Conservation (phyloP, 2,113 vertebrate species). For the Poecile atricapillus region DNA sequence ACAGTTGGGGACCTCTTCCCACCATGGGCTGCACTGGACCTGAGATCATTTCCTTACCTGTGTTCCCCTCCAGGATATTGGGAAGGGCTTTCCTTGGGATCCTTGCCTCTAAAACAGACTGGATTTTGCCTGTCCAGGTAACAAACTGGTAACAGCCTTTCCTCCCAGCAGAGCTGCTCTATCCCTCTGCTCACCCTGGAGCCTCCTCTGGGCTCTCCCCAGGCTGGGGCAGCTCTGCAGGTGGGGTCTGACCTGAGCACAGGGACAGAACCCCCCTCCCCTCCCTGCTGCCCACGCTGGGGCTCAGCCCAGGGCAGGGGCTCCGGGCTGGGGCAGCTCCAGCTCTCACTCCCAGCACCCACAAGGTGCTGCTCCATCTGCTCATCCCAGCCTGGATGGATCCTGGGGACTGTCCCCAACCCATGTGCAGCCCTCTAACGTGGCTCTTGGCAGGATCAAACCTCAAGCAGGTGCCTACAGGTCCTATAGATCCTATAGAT, state of each 20-base stretch:
- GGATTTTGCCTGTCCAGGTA: background rate
- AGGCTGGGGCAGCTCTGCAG: background rate
- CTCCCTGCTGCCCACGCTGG: background rate
- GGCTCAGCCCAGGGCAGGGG: background rate
- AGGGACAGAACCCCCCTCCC: background rate
- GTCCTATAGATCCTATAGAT: background rate
- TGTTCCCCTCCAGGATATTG: background rate
- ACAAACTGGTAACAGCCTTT: background rate
- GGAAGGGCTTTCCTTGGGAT: background rate
- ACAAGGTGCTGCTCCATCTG: background rate
- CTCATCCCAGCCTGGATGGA: background rate
- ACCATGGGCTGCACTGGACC: fast-evolving
- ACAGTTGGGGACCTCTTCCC: background rate
- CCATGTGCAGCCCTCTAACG: background rate
- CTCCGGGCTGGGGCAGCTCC: background rate
- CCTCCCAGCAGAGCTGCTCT: background rate
- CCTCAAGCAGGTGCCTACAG: background rate
- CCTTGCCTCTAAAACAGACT: background rate
- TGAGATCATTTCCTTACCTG: background rate
- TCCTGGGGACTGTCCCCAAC: background rate
- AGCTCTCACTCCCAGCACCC: background rate
- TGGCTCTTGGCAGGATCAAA: background rate
- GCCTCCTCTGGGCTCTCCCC: background rate
- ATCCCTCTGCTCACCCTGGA: background rate
- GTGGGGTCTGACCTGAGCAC: background rate